These are phyloP conservation scores for Papilio gigon DNA, from an alignment of 2,888 invertebrate genomes.

Conservation along the genomic window DNA sequence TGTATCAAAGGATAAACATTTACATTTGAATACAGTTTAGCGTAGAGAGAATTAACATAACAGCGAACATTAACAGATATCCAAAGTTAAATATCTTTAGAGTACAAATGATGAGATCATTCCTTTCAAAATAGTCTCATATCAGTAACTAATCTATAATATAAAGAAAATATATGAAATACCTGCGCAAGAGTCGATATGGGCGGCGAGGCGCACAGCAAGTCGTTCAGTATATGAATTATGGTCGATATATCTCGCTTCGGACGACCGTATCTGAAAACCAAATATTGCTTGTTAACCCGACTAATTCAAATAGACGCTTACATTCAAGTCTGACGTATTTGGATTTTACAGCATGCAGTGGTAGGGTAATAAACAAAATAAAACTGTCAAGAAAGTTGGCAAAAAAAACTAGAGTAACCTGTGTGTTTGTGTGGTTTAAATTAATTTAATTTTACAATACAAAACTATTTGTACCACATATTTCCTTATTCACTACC, in stretches of 20 bases:
- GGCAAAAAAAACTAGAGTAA: too few species aligned
- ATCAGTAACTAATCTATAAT: conserved; percentile 33
- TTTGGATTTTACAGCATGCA: neutral
- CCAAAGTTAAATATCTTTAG: conserved; percentile 24
- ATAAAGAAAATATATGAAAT: conserved; percentile 36
- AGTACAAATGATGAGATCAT: conserved; percentile 22
- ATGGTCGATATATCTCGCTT: conserved; percentile 97
- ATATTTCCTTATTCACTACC: too few species aligned
- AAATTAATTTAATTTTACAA: too few species aligned
- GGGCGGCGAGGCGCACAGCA: conserved; percentile 92
- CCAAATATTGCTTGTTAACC: conserved; percentile 14
- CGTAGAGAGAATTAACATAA: conserved; percentile 31
- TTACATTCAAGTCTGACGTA: neutral
- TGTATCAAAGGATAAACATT: conserved; percentile 19
- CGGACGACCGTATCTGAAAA: conserved; percentile 89
- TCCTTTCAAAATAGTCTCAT: conserved; percentile 10
- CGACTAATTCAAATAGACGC: neutral
- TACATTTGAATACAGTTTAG: conserved; percentile 29
- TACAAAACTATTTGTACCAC: too few species aligned
- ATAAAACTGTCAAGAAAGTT: too few species aligned
- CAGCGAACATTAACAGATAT: conserved; percentile 13
- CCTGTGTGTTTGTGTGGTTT: too few species aligned
- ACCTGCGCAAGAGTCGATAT: conserved; percentile 82
- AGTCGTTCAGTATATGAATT: conserved; percentile 96
- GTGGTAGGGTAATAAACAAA: neutral